A percentile compares a stretch with the other conserved stretches of the same genome.
Evolutionary conservation across 2,888 invertebrate genomes (phyloP).

Genomic region (Isoperla grammatica): DNA sequence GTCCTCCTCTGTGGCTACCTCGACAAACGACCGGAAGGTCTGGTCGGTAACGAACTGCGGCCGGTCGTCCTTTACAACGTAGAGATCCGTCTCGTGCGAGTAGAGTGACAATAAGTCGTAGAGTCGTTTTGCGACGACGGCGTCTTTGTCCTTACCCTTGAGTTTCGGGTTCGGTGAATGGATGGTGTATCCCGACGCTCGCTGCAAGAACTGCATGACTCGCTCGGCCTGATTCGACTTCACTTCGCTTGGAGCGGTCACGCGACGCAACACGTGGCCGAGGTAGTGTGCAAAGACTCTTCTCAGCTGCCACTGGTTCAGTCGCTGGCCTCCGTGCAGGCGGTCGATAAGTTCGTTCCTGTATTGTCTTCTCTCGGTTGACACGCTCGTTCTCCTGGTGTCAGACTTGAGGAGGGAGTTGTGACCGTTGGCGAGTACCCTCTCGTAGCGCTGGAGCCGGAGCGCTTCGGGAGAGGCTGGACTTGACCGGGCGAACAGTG

Average conservation of each 20-base stretch:
- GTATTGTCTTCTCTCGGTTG: slow-evolving; percentile 47
- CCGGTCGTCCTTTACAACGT: slow-evolving; percentile 63
- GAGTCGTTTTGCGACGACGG: slow-evolving; percentile 75
- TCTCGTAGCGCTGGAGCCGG: slow-evolving; percentile 50
- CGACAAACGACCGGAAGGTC: slow-evolving; percentile 54
- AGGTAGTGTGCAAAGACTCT: slow-evolving; percentile 75
- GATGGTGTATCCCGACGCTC: slow-evolving; percentile 59
- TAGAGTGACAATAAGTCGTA: slow-evolving; percentile 81
- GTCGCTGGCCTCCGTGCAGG: slow-evolving; percentile 57
- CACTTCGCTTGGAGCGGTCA: slow-evolving; percentile 49
- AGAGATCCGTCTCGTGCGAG: slow-evolving; percentile 74
- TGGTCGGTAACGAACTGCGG: slow-evolving; percentile 52
- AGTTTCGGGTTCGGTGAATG: slow-evolving; percentile 65
- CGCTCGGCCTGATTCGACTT: slow-evolving; percentile 62
- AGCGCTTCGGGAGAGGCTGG: slow-evolving; percentile 45
- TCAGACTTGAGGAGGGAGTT: slow-evolving; percentile 40
- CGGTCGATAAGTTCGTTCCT: slow-evolving; percentile 55
- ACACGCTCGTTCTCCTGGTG: not conserved
- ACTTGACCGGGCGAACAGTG: slow-evolving; percentile 69
- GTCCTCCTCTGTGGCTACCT: slow-evolving; percentile 64
- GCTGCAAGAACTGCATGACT: slow-evolving; percentile 69
- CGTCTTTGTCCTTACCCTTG: slow-evolving; percentile 73
- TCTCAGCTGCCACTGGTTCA: slow-evolving; percentile 60
- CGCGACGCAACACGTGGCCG: slow-evolving; percentile 63
- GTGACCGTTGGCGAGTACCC: slow-evolving; percentile 49